Evolutionary conservation across 2,888 invertebrate species (phyloP).

Genomic region (Heliothis peltigera): DNA sequence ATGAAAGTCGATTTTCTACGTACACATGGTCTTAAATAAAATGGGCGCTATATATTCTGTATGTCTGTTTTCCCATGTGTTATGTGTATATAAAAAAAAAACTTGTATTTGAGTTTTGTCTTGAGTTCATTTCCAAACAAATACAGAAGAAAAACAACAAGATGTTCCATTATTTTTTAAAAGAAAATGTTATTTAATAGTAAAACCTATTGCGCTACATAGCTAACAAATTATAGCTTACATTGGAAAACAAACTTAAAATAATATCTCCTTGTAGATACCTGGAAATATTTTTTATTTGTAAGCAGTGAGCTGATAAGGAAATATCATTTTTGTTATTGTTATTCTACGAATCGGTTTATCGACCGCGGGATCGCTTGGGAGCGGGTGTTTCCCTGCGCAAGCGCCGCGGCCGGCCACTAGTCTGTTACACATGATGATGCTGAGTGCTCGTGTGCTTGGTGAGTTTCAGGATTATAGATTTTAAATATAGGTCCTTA

Average conservation of each 20-base stretch:
- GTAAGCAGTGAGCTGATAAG: conserved; percentile 49
- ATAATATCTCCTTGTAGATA: conserved; percentile 43
- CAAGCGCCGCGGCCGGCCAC: background rate
- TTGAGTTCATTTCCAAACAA: too few relatives aligned
- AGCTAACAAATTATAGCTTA: conserved; percentile 23
- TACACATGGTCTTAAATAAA: too few relatives aligned
- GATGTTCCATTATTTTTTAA: too few relatives aligned
- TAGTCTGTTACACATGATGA: conserved; percentile 2
- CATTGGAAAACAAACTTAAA: conserved; percentile 8
- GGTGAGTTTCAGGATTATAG: conserved; percentile 3
- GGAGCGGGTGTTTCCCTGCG: conserved; percentile 27
- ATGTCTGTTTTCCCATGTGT: too few relatives aligned
- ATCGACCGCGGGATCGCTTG: conserved; percentile 33
- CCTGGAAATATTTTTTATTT: conserved; percentile 56
- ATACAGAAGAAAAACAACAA: too few relatives aligned
- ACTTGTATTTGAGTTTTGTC: too few relatives aligned
- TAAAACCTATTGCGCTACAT: too few relatives aligned
- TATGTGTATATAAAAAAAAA: too few relatives aligned
- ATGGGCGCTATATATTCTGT: too few relatives aligned
- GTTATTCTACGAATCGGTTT: conserved; percentile 55
- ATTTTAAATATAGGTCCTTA: background rate
- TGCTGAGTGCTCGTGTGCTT: conserved; percentile 9
- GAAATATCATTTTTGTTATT: conserved; percentile 48
- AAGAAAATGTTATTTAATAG: too few relatives aligned
- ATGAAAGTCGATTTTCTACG: too few relatives aligned